Evolutionary conservation across 2,888 invertebrate species (phyloP).

Genomic region (Azorinus chamasolen): DNA sequence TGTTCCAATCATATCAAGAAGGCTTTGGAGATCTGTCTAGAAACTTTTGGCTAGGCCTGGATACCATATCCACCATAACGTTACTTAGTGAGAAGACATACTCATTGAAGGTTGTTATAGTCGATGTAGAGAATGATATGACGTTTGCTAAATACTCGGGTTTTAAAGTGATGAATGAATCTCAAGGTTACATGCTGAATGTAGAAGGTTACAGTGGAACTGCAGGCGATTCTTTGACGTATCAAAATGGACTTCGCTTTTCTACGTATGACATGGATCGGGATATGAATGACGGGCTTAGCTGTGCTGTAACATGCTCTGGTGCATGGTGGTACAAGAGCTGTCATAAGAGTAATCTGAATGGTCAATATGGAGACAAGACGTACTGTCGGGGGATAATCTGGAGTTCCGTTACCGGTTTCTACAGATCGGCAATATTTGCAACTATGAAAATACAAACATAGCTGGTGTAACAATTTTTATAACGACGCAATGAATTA

Average conservation of each 20-base stretch:
- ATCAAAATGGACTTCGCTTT: slow-evolving; percentile 7
- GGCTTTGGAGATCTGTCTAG: no score
- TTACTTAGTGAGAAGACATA: no score
- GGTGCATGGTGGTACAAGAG: slow-evolving; percentile 77
- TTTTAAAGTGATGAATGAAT: slow-evolving; percentile 14
- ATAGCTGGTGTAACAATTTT: no score
- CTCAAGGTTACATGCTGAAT: slow-evolving; percentile 5
- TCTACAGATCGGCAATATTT: no score
- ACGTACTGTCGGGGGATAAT: no score
- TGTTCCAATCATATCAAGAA: no score
- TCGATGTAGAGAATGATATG: slow-evolving; percentile 28
- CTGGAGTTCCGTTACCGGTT: no score
- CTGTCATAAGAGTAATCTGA: background rate
- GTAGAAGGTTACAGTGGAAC: slow-evolving; percentile 23
- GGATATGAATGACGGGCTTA: background rate
- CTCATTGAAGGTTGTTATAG: no score
- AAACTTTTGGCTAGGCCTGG: no score
- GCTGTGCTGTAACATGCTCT: slow-evolving; percentile 61
- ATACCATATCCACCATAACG: no score
- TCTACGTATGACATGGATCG: slow-evolving; percentile 30
- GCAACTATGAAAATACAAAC: no score
- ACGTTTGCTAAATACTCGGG: slow-evolving; percentile 27
- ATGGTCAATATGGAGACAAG: slow-evolving; percentile 7
- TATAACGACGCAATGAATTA: no score
- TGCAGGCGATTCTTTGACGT: slow-evolving; percentile 15